Evolutionary conservation across 2,888 invertebrate genomes (phyloP).

Genomic region (Unio delphinus): DNA sequence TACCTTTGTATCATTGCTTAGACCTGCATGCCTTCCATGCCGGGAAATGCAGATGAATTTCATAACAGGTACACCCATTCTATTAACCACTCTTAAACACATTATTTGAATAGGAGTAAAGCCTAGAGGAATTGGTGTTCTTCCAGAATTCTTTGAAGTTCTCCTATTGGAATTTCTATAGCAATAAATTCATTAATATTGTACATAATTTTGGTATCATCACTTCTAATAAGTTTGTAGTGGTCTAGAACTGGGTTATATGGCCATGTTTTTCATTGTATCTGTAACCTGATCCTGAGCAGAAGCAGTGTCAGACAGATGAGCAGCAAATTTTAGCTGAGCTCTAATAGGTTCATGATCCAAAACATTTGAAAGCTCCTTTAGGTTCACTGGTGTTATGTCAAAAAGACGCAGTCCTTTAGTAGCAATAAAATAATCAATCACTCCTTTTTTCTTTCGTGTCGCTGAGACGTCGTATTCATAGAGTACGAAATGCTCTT

Average conservation of each 20-base stretch:
- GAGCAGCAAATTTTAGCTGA: too few relatives aligned
- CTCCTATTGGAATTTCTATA: constrained; percentile 6
- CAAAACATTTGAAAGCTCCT: constrained; percentile 13
- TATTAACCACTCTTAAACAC: constrained; percentile 10
- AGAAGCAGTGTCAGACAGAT: too few relatives aligned
- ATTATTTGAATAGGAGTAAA: constrained; percentile 24
- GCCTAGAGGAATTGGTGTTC: too few relatives aligned
- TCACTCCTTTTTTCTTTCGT: constrained; percentile 11
- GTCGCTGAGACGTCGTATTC: constrained; percentile 19
- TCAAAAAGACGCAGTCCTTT: constrained; percentile 14
- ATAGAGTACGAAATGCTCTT: constrained; percentile 23
- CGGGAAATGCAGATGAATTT: constrained; percentile 30
- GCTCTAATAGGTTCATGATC: constrained; percentile 24
- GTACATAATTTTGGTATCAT: constrained; percentile 18
- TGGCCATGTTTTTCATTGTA: constrained; percentile 15
- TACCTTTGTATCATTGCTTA: constrained; percentile 11
- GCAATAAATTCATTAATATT: constrained; percentile 8
- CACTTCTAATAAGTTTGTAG: constrained; percentile 17
- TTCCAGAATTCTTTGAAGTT: constrained; percentile 13
- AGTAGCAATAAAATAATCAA: constrained; percentile 23
- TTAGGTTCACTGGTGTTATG: constrained; percentile 16
- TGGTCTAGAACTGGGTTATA: constrained; percentile 14
- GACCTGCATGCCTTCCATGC: constrained; percentile 14
- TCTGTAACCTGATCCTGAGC: too few relatives aligned
- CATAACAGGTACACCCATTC: constrained; percentile 8